A percentile compares a stretch with the other conserved stretches of the same genome.
phyloP scores from a whole-genome alignment of 2,113 vertebrate species.

The Labrus mixtus region DNA sequence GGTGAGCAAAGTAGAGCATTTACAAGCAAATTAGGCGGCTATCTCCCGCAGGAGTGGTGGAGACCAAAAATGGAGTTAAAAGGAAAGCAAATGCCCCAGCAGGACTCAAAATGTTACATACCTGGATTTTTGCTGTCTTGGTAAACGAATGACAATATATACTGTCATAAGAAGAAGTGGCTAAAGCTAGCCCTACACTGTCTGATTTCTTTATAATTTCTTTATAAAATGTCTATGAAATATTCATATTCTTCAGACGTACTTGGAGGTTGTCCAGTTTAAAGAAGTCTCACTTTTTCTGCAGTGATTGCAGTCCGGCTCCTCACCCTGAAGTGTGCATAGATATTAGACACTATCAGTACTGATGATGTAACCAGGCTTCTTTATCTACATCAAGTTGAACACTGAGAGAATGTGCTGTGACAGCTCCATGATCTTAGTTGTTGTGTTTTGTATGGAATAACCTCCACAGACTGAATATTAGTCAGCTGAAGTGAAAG shows the following conservation, averaged over 20 bases:
- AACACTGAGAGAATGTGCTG: constrained; percentile 24
- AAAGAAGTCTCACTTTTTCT: constrained; percentile 5
- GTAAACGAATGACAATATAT: too few species aligned
- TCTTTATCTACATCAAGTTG: constrained; percentile 31
- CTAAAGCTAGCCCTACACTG: not conserved
- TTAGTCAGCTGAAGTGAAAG: constrained; percentile 20
- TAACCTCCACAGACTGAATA: not conserved
- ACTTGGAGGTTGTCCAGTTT: not conserved
- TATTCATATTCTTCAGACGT: too few species aligned
- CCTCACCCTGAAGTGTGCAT: constrained; percentile 28
- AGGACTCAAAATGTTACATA: too few species aligned
- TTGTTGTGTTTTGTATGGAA: not conserved
- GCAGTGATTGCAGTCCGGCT: not conserved
- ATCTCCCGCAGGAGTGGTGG: not conserved
- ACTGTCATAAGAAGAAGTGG: too few species aligned
- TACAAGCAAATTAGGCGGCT: not conserved
- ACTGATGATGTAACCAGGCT: constrained; percentile 7
- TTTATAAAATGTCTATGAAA: too few species aligned
- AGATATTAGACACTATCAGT: not conserved
- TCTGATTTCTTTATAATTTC: not conserved
- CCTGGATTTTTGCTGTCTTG: too few species aligned
- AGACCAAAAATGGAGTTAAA: not conserved
- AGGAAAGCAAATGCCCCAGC: too few species aligned
- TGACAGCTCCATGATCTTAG: not conserved
- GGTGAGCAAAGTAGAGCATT: not conserved